These are phyloP conservation scores for Hirtodrosophila alboralis DNA, from an alignment of 2,888 invertebrate genomes.

Conservation along the genomic window DNA sequence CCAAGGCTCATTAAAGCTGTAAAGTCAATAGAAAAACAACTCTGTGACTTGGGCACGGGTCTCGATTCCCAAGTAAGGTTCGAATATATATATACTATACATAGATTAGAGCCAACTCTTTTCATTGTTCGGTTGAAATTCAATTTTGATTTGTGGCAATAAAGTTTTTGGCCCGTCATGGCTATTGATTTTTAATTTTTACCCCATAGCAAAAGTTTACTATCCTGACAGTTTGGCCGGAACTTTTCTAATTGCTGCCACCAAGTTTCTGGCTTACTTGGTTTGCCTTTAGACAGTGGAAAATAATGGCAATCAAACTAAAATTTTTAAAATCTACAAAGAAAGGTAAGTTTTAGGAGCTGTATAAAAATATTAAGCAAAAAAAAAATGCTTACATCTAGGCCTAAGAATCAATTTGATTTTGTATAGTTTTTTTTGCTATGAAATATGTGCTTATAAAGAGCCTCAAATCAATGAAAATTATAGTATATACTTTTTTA, in stretches of 20 bases:
- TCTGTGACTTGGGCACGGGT: neutral
- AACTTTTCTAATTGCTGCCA: constrained; percentile 75
- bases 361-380: no score
- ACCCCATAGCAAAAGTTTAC: constrained; percentile 45
- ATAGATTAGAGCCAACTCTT: constrained; percentile 20
- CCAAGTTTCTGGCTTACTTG: constrained; percentile 42
- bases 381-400: no score
- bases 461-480: no score
- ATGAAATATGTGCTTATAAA: no score
- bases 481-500: no score
- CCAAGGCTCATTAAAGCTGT: constrained; percentile 65
- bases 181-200: constrained; percentile 70
- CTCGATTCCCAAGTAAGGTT: no score
- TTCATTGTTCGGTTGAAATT: constrained; percentile 59
- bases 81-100: no score
- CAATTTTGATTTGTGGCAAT: constrained; percentile 63
- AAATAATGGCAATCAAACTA: no score
- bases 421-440: no score
- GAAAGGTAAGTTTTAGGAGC: no score
- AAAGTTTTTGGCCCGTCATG: constrained; percentile 48
- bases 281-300: neutral
- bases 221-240: constrained; percentile 64
- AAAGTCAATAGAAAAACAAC: constrained; percentile 53
- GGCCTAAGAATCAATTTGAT: no score
- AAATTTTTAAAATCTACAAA: no score